Evolutionary conservation across 2,797 vertebrate species (phyloP).

Genomic region (Rhabdomys pumilio): DNA sequence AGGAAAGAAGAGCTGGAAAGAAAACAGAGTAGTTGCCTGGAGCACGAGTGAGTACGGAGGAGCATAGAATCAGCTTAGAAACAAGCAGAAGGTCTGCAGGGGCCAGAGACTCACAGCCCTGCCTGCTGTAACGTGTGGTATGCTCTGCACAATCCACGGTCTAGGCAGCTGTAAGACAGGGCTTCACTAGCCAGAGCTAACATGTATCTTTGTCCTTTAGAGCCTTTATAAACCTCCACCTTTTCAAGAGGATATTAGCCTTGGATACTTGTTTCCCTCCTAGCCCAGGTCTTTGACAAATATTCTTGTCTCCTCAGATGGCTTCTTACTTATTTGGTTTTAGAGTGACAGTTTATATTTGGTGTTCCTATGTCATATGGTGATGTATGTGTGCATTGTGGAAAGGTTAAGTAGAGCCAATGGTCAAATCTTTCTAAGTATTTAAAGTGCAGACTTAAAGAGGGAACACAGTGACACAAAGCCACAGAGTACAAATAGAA

Average conservation of each 20-base stretch:
- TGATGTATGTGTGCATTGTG: background rate
- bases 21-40: background rate
- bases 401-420: background rate
- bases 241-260: background rate
- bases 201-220: background rate
- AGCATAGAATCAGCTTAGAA: background rate
- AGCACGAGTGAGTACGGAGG: background rate
- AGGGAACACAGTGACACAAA: background rate
- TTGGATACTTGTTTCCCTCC: background rate
- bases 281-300: background rate
- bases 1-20: background rate
- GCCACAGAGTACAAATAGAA: background rate
- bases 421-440: background rate
- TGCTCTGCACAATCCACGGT: background rate
- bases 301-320: background rate
- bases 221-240: background rate
- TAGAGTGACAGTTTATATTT: background rate
- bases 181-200: background rate
- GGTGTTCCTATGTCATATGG: background rate
- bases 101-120: background rate
- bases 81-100: background rate
- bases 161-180: background rate
- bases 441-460: background rate
- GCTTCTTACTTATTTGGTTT: background rate
- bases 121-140: background rate